phyloP scores from a whole-genome alignment of 2,888 invertebrate genomes.

The Andrena haemorrhoa region DNA sequence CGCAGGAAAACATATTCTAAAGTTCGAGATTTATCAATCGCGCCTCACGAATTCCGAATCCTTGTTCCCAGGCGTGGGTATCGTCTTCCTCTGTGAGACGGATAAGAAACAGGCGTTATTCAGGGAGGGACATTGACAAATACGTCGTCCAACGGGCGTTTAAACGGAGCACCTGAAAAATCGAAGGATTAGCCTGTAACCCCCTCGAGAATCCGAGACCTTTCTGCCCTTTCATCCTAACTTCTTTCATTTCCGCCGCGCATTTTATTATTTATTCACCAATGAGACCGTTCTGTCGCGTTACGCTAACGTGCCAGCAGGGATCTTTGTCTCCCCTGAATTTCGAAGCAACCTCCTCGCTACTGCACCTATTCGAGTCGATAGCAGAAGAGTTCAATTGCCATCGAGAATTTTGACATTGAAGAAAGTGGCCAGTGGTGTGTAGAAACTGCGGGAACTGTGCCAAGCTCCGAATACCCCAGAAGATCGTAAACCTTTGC shows the following conservation, averaged over 20 bases:
- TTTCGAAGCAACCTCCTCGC: no score
- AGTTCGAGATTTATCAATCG: constrained; percentile 63
- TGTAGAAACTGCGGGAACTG: no score
- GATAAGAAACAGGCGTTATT: constrained; percentile 58
- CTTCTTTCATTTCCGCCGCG: constrained; percentile 8
- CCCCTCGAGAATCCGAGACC: constrained; percentile 47
- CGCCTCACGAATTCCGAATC: constrained; percentile 20
- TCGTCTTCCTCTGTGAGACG: constrained; percentile 24
- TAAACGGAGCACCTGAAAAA: constrained; percentile 77
- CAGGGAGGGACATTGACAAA: constrained; percentile 69
- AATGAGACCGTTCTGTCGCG: no score
- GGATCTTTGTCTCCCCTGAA: no score
- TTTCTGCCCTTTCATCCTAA: constrained; percentile 24
- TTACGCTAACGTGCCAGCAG: no score
- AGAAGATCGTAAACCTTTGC: no score
- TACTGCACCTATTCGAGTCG: no score
- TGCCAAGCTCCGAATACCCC: no score
- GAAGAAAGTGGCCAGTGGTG: no score
- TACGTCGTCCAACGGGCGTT: constrained; percentile 49
- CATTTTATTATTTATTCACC: not conserved
- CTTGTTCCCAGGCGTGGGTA: constrained; percentile 35
- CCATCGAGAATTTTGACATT: no score
- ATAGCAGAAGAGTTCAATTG: no score
- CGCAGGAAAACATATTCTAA: constrained; percentile 27
- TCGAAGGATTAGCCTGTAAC: constrained; percentile 74